Conservation (phyloP, 2,113 vertebrate species). For the Semicossyphus pulcher region DNA sequence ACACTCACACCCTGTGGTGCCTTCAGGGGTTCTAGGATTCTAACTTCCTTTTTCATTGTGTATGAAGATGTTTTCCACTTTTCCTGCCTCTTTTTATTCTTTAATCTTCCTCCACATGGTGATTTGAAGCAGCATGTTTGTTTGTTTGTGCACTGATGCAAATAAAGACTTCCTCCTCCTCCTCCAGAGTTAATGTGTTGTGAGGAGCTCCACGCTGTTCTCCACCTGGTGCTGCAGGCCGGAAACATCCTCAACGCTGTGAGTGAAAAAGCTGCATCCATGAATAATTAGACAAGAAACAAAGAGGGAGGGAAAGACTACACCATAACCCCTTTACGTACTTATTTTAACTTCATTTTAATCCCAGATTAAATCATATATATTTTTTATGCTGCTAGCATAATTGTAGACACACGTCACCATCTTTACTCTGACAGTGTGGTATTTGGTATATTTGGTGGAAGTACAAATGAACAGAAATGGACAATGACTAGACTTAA, state of each 20-base stretch:
- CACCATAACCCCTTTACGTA: not conserved
- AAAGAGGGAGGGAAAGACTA: not conserved
- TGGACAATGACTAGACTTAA: too few species aligned
- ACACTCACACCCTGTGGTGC: not conserved
- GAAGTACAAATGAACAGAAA: too few species aligned
- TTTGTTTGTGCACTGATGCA: not conserved
- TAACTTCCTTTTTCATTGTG: not conserved
- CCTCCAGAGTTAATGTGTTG: slow-evolving; percentile 90
- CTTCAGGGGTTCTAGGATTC: not conserved
- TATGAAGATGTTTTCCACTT: too few species aligned
- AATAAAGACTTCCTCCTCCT: not conserved
- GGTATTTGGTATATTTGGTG: too few species aligned
- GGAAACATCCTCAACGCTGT: slow-evolving; percentile 97
- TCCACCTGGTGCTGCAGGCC: slow-evolving; percentile 96
- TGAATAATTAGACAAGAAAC: not conserved
- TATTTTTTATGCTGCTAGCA: too few species aligned
- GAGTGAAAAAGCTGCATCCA: slow-evolving; percentile 71
- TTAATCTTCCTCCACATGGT: slow-evolving; percentile 6
- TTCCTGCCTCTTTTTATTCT: slow-evolving; percentile 11
- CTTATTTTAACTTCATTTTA: too few species aligned
- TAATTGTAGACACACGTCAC: too few species aligned
- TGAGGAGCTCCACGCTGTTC: slow-evolving; percentile 91
- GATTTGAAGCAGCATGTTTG: not conserved
- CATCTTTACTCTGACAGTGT: too few species aligned
- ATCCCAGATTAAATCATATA: too few species aligned